A percentile compares a stretch with the other conserved stretches of the same genome.
Evolutionary conservation across 2,888 invertebrate species (phyloP).

Genomic region (Heliconius charithonia): DNA sequence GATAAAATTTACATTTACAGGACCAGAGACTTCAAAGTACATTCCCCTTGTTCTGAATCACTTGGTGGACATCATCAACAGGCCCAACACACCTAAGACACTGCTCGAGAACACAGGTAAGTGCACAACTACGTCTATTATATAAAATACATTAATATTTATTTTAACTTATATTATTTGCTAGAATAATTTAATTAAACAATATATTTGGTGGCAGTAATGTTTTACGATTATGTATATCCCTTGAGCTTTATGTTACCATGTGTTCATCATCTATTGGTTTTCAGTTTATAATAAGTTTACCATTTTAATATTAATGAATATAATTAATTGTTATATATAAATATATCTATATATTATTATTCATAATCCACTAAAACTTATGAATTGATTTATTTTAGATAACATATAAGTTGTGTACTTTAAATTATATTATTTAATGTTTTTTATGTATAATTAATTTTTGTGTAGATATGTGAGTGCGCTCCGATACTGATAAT

Average conservation of each 20-base stretch:
- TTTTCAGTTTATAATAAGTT: constrained; percentile 49
- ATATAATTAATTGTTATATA: constrained; percentile 27
- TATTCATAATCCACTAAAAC: constrained; percentile 25
- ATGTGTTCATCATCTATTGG: constrained; percentile 62
- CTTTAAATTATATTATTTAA: constrained; percentile 33
- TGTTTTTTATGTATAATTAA: constrained; percentile 28
- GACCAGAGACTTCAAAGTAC: constrained; percentile 95
- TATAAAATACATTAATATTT: constrained; percentile 7
- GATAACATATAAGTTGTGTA: constrained; percentile 27
- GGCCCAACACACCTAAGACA: constrained; percentile 99
- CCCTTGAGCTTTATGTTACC: constrained; percentile 75
- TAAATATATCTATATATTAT: constrained; percentile 37
- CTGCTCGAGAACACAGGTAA: constrained; percentile 99
- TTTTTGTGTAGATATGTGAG: constrained; percentile 30
- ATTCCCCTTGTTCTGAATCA: constrained; percentile 94
- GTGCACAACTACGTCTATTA: constrained; percentile 54
- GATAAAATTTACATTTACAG: constrained; percentile 76
- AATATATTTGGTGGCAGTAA: constrained; percentile 74
- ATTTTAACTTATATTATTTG: constrained; percentile 58
- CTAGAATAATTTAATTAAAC: constrained; percentile 64
- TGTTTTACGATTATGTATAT: constrained; percentile 60
- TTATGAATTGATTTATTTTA: constrained; percentile 32
- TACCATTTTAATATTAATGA: constrained; percentile 26
- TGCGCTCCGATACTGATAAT: constrained; percentile 27
- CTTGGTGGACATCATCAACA: constrained; percentile 97